Conservation (phyloP, 2,888 invertebrate species). For the Apotomis betuletana region DNA sequence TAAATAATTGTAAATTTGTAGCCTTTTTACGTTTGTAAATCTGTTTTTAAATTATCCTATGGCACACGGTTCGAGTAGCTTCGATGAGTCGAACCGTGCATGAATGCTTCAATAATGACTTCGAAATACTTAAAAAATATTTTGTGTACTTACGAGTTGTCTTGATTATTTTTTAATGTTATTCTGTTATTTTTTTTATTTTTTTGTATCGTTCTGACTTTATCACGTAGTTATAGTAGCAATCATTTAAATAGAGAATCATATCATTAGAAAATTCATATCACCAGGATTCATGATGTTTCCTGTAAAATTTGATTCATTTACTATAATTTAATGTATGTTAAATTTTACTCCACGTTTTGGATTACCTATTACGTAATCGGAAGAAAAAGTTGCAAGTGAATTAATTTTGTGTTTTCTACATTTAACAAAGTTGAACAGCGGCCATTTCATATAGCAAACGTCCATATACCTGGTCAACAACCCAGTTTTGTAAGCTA, state of each 20-base stretch:
- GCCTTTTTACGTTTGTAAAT: conserved; percentile 70
- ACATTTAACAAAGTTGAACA: neutral
- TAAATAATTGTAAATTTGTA: conserved; percentile 81
- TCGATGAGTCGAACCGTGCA: neutral
- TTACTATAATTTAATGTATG: neutral
- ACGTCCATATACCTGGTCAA: conserved; percentile 7
- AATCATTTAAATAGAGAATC: conserved; percentile 30
- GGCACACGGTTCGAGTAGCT: conserved; percentile 4
- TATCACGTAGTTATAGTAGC: conserved; percentile 45
- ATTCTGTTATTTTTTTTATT: conserved; percentile 50
- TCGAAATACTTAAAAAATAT: conserved; percentile 40
- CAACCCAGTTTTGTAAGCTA: conserved; percentile 6
- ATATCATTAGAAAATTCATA: conserved; percentile 25
- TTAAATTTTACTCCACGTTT: neutral
- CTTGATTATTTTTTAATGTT: conserved; percentile 48
- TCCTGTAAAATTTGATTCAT: neutral
- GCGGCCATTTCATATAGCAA: neutral
- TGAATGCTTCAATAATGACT: conserved; percentile 29
- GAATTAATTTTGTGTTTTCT: neutral
- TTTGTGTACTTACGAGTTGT: conserved; percentile 51
- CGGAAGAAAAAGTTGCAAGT: neutral
- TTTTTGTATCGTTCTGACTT: conserved; percentile 45
- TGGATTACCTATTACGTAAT: neutral
- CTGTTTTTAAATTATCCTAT: conserved; percentile 58
- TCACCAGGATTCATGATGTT: neutral